Evolutionary conservation across 1,140 invertebrate genomes (phyloP).

Genomic region (Belonocnema kinseyi): DNA sequence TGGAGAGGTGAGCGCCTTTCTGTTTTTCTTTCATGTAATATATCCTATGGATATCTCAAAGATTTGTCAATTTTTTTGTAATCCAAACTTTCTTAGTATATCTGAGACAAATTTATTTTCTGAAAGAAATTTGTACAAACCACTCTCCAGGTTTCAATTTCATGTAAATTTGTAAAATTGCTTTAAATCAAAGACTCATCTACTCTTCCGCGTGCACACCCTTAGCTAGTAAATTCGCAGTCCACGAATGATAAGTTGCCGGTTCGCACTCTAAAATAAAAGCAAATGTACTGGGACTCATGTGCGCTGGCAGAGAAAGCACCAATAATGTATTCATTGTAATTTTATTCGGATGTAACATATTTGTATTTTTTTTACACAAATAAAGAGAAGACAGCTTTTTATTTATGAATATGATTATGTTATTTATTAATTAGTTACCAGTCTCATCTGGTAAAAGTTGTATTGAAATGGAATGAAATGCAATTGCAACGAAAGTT

Average conservation of each 20-base stretch:
- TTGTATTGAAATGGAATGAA: conserved; percentile 2
- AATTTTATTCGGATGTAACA: conserved; percentile 49
- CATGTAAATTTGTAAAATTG: background rate
- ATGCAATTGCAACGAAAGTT: conserved; percentile 49
- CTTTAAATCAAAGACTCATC: background rate
- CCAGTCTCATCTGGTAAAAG: background rate
- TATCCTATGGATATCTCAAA: conserved; percentile 12
- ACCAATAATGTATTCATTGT: conserved; percentile 53
- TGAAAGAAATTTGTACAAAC: no score
- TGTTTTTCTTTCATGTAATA: background rate
- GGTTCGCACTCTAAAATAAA: conserved; percentile 6
- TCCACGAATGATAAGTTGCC: background rate
- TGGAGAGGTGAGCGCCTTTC: background rate
- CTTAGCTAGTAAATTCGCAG: background rate
- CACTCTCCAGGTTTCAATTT: no score
- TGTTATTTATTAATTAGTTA: background rate
- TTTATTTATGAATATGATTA: background rate
- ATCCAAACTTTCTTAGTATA: background rate
- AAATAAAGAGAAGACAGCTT: conserved; percentile 45
- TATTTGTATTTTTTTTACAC: conserved; percentile 47
- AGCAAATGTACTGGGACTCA: conserved; percentile 1
- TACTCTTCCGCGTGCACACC: background rate
- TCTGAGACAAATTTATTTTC: no score
- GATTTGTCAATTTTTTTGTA: background rate
- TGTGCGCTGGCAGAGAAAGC: conserved; percentile 38